phyloP scores from a whole-genome alignment of 2,888 invertebrate species.

The Labia minor region DNA sequence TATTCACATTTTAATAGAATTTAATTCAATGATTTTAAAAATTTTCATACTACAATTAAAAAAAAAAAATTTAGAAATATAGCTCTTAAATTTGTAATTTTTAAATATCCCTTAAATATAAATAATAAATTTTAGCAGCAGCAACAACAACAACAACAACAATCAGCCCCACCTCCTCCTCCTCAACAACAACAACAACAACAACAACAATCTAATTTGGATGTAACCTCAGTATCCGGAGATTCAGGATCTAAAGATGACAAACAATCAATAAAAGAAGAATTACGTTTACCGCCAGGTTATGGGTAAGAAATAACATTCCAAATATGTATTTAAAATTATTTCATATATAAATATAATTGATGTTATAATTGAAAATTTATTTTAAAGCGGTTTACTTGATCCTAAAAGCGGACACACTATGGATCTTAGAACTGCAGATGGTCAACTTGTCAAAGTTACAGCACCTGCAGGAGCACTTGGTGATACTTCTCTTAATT shows the following conservation, averaged over 20 bases:
- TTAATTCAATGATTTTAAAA: too few species aligned
- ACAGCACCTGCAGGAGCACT: slow-evolving; percentile 41
- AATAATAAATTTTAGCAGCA: too few species aligned
- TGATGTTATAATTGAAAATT: too few species aligned
- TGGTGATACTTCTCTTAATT: slow-evolving; percentile 38
- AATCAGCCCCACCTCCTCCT: slow-evolving; percentile 32
- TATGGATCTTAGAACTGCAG: slow-evolving; percentile 53
- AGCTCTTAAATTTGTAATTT: too few species aligned
- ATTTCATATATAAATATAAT: background rate
- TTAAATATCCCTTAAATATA: too few species aligned
- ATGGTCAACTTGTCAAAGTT: slow-evolving; percentile 64
- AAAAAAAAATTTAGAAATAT: too few species aligned
- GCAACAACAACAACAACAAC: slow-evolving; percentile 21
- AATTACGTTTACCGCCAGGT: slow-evolving; percentile 35
- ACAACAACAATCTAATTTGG: slow-evolving; percentile 32
- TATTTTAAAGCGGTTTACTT: background rate
- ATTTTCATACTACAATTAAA: too few species aligned
- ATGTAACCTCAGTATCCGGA: slow-evolving; percentile 32
- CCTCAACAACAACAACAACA: slow-evolving; percentile 38
- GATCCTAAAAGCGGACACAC: slow-evolving; percentile 39
- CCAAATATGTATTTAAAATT: slow-evolving; percentile 28
- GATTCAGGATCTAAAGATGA: slow-evolving; percentile 31
- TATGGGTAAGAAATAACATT: slow-evolving; percentile 38
- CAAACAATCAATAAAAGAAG: slow-evolving; percentile 33
- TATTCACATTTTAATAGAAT: too few species aligned